These are phyloP conservation scores for Thalpophila matura DNA, from an alignment of 2,888 invertebrate genomes.

Conservation along the genomic window DNA sequence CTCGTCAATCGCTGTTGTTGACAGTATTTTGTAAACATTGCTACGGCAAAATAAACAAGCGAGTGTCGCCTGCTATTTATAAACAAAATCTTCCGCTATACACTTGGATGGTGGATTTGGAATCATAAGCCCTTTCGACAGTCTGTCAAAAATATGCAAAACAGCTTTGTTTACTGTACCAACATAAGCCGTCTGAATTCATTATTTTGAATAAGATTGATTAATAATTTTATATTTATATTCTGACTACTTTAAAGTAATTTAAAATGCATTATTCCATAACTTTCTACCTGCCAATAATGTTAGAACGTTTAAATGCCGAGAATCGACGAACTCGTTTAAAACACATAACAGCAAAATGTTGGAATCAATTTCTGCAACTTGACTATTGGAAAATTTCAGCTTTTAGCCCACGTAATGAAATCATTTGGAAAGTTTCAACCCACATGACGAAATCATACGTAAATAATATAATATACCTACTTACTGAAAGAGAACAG, in stretches of 20 bases:
- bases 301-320: slow-evolving; percentile 4
- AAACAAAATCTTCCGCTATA: slow-evolving; percentile 14
- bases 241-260: slow-evolving; percentile 13
- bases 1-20: slow-evolving; percentile 1
- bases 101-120: slow-evolving; percentile 13
- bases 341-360: slow-evolving; percentile 53
- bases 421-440: slow-evolving; percentile 1
- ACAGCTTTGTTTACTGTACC: slow-evolving; percentile 37
- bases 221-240: slow-evolving; percentile 40
- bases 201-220: slow-evolving; percentile 52
- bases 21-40: slow-evolving; percentile 28
- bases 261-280: slow-evolving; percentile 50
- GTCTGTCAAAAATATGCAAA: slow-evolving; percentile 47
- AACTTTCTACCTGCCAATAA: slow-evolving; percentile 32
- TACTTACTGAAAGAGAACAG: no score
- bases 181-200: slow-evolving; percentile 41
- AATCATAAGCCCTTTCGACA: slow-evolving; percentile 48
- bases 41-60: slow-evolving; percentile 29
- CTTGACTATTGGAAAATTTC: neutral
- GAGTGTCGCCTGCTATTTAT: slow-evolving; percentile 20
- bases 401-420: no score
- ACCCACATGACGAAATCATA: no score
- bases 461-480: no score
- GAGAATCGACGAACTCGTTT: slow-evolving; percentile 54
- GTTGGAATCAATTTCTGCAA: slow-evolving; percentile 29